Percentiles rank a stretch among this genome's conserved stretches.
Conservation (phyloP, 2,888 invertebrate genomes). For the Drosophila helvetica region DNA sequence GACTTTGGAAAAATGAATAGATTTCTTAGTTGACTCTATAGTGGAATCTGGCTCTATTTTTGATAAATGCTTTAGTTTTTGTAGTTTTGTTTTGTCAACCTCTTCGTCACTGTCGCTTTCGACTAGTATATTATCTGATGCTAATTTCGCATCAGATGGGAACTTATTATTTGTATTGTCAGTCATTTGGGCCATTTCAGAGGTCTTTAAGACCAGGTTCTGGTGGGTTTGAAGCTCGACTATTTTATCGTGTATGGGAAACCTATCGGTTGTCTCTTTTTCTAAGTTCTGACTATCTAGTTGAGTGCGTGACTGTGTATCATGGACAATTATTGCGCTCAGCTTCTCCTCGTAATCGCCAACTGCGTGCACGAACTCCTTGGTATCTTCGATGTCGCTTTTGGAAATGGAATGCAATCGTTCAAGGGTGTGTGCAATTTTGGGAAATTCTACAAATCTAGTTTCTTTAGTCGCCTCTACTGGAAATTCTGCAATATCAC, state of each 20-base stretch:
- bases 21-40: background rate
- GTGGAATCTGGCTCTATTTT: conserved; percentile 10
- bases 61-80: conserved; percentile 33
- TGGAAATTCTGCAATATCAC: conserved; percentile 71
- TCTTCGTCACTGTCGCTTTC: conserved; percentile 70
- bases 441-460: conserved; percentile 56
- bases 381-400: conserved; percentile 56
- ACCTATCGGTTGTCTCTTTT: conserved; percentile 34
- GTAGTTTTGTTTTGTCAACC: conserved; percentile 28
- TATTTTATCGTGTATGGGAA: conserved; percentile 44
- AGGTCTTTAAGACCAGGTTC: background rate
- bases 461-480: conserved; percentile 34
- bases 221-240: conserved; percentile 21
- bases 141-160: conserved; percentile 36
- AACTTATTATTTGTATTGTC: conserved; percentile 35
- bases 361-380: conserved; percentile 48
- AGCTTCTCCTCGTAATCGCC: conserved; percentile 55
- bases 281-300: conserved; percentile 8
- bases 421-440: conserved; percentile 47
- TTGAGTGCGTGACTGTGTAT: conserved; percentile 7
- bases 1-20: background rate
- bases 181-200: background rate
- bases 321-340: conserved; percentile 32
- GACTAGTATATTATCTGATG: background rate
- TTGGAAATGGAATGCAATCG: conserved; percentile 55